Evolutionary conservation across 2,113 vertebrate species (phyloP).

Genomic region (Engystomops pustulosus): DNA sequence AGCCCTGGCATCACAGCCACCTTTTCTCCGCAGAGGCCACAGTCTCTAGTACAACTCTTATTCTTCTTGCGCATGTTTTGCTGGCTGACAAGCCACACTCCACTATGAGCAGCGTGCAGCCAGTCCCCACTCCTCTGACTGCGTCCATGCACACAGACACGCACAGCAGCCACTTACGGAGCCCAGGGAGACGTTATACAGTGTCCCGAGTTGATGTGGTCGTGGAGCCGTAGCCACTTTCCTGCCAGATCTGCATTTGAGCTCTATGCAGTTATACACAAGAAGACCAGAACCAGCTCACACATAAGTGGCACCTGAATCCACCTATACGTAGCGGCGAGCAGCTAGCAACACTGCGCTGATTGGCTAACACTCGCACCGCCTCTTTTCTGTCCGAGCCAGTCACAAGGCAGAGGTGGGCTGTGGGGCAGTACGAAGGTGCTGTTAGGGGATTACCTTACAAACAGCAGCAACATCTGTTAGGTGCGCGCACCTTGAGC

Average conservation of each 20-base stretch:
- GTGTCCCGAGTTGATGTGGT: constrained; percentile 12
- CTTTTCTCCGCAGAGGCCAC: constrained; percentile 41
- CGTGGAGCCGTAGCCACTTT: constrained; percentile 33
- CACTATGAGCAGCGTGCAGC: neutral
- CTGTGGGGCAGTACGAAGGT: neutral
- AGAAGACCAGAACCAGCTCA: constrained; percentile 31
- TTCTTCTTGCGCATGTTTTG: constrained; percentile 30
- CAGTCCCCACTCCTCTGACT: neutral
- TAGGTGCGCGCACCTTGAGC: neutral
- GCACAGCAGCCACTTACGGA: constrained; percentile 39
- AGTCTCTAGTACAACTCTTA: neutral
- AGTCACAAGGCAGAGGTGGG: constrained; percentile 1
- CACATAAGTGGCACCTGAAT: constrained; percentile 44
- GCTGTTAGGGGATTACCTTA: neutral
- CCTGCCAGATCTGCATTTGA: constrained; percentile 56
- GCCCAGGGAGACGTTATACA: constrained; percentile 20
- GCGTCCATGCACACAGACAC: constrained; percentile 18
- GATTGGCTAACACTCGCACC: neutral
- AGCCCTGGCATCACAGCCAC: neutral
- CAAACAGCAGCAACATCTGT: neutral
- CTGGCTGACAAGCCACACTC: constrained; percentile 9
- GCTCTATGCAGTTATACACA: constrained; percentile 50
- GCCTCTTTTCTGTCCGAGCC: neutral
- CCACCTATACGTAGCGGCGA: constrained; percentile 49
- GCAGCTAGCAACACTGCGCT: constrained; percentile 44